A percentile compares a stretch with the other conserved stretches of the same genome.
These are phyloP conservation scores for Slavum lentiscoides DNA, from an alignment of 2,888 invertebrate genomes.

Conservation along the genomic window DNA sequence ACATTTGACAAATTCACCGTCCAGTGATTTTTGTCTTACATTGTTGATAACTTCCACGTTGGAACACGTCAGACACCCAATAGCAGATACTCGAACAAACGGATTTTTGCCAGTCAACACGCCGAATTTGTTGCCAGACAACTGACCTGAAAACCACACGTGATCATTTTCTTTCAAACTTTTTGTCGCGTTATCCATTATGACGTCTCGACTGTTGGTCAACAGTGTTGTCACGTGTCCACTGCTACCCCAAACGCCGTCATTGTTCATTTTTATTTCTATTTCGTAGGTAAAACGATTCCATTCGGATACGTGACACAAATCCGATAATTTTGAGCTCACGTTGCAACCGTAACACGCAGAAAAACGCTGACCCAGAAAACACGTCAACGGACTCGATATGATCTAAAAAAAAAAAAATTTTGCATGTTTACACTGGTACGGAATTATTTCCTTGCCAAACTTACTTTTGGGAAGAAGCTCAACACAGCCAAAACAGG, in stretches of 20 bases:
- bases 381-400: slow-evolving; percentile 69
- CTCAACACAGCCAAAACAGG: slow-evolving; percentile 60
- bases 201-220: slow-evolving; percentile 64
- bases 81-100: slow-evolving; percentile 70
- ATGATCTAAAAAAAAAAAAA: slow-evolving; percentile 60
- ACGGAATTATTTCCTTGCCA: background rate
- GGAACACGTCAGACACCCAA: slow-evolving; percentile 75
- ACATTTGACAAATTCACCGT: slow-evolving; percentile 43
- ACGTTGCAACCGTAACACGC: slow-evolving; percentile 53
- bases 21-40: slow-evolving; percentile 37
- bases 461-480: slow-evolving; percentile 56
- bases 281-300: slow-evolving; percentile 78
- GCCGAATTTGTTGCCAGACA: slow-evolving; percentile 63
- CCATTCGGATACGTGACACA: slow-evolving; percentile 73
- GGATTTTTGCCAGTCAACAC: slow-evolving; percentile 70
- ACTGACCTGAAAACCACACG: slow-evolving; percentile 73
- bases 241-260: slow-evolving; percentile 69
- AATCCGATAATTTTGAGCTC: slow-evolving; percentile 63
- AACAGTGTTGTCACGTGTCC: slow-evolving; percentile 63
- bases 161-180: slow-evolving; percentile 72
- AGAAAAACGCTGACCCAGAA: slow-evolving; percentile 71
- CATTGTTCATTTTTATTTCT: slow-evolving; percentile 70
- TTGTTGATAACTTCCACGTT: slow-evolving; percentile 58
- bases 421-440: background rate
- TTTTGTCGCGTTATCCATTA: slow-evolving; percentile 75